Evolutionary conservation across 2,113 vertebrate species (phyloP).

Genomic region (Nycticebus coucang): DNA sequence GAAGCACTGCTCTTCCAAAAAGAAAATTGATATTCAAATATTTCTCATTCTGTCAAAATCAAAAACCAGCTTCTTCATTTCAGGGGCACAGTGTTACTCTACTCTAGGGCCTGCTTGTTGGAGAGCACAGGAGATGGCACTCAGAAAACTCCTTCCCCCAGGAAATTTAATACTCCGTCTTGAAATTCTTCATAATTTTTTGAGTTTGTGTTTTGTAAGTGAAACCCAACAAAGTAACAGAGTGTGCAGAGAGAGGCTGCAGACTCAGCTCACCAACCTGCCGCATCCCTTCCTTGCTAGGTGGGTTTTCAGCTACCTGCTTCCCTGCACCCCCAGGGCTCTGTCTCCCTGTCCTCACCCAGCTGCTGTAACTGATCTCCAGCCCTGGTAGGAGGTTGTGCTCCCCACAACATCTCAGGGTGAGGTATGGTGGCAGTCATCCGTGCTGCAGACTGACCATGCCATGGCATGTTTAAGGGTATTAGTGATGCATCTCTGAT

Average conservation of each 20-base stretch:
- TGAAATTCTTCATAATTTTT: slow-evolving; percentile 22
- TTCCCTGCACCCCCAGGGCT: not conserved
- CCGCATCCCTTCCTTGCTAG: not conserved
- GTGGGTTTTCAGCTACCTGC: not conserved
- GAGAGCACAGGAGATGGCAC: not conserved
- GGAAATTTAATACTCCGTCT: slow-evolving; percentile 1
- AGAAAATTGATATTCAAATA: slow-evolving; percentile 24
- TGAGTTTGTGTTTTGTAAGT: slow-evolving; percentile 8
- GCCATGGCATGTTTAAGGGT: not conserved
- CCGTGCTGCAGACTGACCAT: not conserved
- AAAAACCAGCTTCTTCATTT: not conserved
- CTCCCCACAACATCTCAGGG: not conserved
- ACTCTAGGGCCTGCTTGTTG: not conserved
- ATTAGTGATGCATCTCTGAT: not conserved
- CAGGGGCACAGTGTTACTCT: not conserved
- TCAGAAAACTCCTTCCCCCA: not conserved
- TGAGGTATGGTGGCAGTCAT: not conserved
- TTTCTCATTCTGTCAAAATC: slow-evolving; percentile 21
- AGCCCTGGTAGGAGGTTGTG: not conserved
- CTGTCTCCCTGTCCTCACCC: not conserved
- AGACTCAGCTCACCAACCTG: not conserved
- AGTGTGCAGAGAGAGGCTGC: not conserved
- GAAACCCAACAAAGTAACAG: not conserved
- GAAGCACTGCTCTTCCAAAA: slow-evolving; percentile 10
- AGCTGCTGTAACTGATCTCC: not conserved